phyloP scores from a whole-genome alignment of 2,888 invertebrate genomes.

The Lasioglossum figueresi region DNA sequence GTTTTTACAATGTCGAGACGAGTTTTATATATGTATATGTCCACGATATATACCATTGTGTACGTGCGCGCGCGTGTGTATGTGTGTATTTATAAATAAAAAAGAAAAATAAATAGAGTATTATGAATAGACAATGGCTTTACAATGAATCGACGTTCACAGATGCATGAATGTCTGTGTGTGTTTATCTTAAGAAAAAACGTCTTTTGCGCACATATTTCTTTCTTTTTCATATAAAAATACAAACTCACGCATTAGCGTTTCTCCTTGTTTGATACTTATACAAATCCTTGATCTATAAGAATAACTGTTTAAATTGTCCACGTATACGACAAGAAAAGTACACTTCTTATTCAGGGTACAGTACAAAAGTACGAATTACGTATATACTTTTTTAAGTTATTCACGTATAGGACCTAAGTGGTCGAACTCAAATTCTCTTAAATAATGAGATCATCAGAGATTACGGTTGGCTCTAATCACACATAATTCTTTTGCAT shows the following conservation, averaged over 20 bases:
- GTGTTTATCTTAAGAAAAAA: slow-evolving; percentile 7
- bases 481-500: background rate
- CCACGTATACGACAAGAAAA: background rate
- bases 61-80: background rate
- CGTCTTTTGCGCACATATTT: background rate
- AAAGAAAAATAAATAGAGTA: slow-evolving; percentile 45
- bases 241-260: slow-evolving; percentile 33
- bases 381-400: slow-evolving; percentile 52
- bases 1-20: slow-evolving; percentile 24
- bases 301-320: slow-evolving; percentile 21
- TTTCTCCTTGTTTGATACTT: slow-evolving; percentile 17
- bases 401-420: slow-evolving; percentile 19
- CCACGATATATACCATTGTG: background rate
- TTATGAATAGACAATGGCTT: slow-evolving; percentile 7
- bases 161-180: slow-evolving; percentile 25
- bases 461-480: slow-evolving; percentile 4
- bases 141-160: slow-evolving; percentile 40
- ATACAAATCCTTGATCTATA: slow-evolving; percentile 42
- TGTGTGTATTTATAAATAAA: slow-evolving; percentile 19
- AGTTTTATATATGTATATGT: slow-evolving; percentile 20
- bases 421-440: background rate
- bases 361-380: slow-evolving; percentile 56
- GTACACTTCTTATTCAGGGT: background rate
- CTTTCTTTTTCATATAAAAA: slow-evolving; percentile 37
- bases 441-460: slow-evolving; percentile 30